phyloP scores from a whole-genome alignment of 2,797 vertebrate genomes.

The Chelon labrosus region DNA sequence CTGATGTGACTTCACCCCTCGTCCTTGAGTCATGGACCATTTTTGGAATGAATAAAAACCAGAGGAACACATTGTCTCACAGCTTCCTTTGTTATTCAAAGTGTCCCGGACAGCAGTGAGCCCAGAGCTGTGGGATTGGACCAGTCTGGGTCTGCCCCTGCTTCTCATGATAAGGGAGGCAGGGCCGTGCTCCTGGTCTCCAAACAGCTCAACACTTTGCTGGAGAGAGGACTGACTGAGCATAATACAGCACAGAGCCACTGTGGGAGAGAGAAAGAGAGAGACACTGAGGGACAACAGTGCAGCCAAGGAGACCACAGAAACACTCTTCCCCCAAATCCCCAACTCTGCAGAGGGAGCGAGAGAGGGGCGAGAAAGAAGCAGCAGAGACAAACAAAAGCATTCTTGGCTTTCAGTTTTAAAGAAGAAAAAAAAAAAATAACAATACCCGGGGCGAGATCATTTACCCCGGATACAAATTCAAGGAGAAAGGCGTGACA shows the following conservation, averaged over 20 bases:
- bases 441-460: slow-evolving; percentile 60
- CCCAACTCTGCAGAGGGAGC: slow-evolving; percentile 50
- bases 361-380: slow-evolving; percentile 34
- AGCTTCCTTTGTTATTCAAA: slow-evolving; percentile 76
- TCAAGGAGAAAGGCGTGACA: slow-evolving; percentile 72
- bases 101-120: slow-evolving; percentile 32
- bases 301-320: slow-evolving; percentile 81
- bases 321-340: slow-evolving; percentile 75
- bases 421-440: slow-evolving; percentile 36
- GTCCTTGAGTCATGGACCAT: slow-evolving; percentile 59
- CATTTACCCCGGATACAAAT: slow-evolving; percentile 65
- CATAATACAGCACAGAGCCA: slow-evolving; percentile 45
- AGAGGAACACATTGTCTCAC: slow-evolving; percentile 61
- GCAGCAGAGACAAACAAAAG: slow-evolving; percentile 74
- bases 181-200: slow-evolving; percentile 52
- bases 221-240: slow-evolving; percentile 40
- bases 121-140: slow-evolving; percentile 63
- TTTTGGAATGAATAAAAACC: slow-evolving; percentile 54
- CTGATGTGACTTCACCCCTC: slow-evolving; percentile 25
- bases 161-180: slow-evolving; percentile 70
- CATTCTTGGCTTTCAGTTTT: slow-evolving; percentile 78
- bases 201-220: slow-evolving; percentile 46
- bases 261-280: slow-evolving; percentile 33
- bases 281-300: slow-evolving; percentile 49
- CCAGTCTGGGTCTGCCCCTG: slow-evolving; percentile 61